Evolutionary conservation across 2,113 vertebrate species (phyloP).

Genomic region (Felis catus): F.catus_Fca126_mat1.0 CM031422.1:66259001-66259500

Average conservation of each 20-base stretch:
- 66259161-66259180: not conserved
- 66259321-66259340: too few species aligned
- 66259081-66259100: not conserved
- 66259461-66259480: not conserved
- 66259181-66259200: not conserved
- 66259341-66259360: too few species aligned
- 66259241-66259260: too few species aligned
- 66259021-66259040: not conserved
- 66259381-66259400: too few species aligned
- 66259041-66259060: not conserved
- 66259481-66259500: not conserved
- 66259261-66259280: too few species aligned
- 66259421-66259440: not conserved
- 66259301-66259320: too few species aligned
- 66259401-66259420: not conserved
- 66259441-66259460: not conserved
- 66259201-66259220: not conserved
- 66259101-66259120: not conserved
- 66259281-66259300: too few species aligned
- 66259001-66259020: not conserved
- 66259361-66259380: too few species aligned
- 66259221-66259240: too few species aligned
- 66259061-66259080: not conserved
- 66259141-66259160: not conserved
- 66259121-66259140: not conserved